Evolutionary conservation across 2,888 invertebrate species (phyloP).

Genomic region (Drosophila bunnanda): DNA sequence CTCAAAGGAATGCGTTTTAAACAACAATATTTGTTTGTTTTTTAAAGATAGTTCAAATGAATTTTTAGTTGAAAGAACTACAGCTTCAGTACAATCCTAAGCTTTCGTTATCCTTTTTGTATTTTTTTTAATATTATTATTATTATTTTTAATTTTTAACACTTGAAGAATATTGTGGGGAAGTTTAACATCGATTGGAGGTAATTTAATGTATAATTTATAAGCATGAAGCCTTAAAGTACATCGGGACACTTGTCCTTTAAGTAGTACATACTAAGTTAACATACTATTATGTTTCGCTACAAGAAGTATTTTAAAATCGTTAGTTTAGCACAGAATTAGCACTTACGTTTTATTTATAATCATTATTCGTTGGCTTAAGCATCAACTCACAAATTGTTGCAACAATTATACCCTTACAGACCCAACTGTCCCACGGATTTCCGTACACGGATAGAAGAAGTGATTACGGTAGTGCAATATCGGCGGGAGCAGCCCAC

Average conservation of each 20-base stretch:
- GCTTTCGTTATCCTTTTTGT: neutral
- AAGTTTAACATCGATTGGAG: neutral
- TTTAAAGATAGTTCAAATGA: neutral
- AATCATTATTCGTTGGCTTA: neutral
- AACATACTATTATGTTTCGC: neutral
- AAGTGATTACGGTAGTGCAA: constrained; percentile 87
- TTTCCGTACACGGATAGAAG: constrained; percentile 87
- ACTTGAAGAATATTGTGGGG: neutral
- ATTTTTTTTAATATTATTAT: neutral
- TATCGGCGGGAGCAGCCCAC: constrained; percentile 86
- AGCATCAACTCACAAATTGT: neutral
- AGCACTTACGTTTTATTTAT: neutral
- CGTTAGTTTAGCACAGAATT: neutral
- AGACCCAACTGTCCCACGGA: constrained; percentile 87
- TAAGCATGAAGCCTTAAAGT: too few relatives aligned
- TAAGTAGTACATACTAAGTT: neutral
- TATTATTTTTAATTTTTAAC: neutral
- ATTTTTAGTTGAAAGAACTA: neutral
- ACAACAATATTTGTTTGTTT: neutral
- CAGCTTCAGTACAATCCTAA: neutral
- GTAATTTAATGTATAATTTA: neutral
- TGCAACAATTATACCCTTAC: constrained; percentile 15
- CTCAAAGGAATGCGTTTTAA: too few relatives aligned
- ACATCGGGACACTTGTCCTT: neutral
- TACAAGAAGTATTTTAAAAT: neutral